phyloP scores from a whole-genome alignment of 92 coral and sea anemone genomes.

The Umimayanthus chanpuru region DNA sequence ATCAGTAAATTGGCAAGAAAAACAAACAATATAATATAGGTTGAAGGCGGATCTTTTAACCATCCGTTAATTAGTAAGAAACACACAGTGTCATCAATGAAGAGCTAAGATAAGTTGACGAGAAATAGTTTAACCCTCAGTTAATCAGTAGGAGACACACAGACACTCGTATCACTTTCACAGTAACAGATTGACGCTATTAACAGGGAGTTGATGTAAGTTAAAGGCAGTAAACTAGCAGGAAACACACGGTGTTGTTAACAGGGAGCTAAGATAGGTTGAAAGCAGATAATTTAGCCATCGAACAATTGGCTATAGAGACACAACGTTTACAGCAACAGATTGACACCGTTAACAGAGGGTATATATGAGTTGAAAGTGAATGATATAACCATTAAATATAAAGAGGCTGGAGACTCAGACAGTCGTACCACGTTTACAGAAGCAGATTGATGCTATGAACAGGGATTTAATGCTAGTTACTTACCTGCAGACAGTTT shows the following conservation, averaged over 20 bases:
- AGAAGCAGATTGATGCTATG: constrained; percentile 95
- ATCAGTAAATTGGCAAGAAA: no score
- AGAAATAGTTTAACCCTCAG: background rate
- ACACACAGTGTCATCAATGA: no score
- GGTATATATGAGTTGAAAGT: constrained; percentile 37
- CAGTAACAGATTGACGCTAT: constrained; percentile 97
- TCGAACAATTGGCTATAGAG: background rate
- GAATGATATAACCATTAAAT: background rate
- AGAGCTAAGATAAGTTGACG: no score
- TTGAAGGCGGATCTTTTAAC: no score
- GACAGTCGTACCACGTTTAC: constrained; percentile 79
- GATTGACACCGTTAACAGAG: constrained; percentile 90
- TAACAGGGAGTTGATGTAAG: constrained; percentile 36
- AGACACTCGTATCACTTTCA: constrained; percentile 80
- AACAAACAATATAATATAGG: no score
- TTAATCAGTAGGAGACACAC: constrained; percentile 35
- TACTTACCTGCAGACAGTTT: background rate
- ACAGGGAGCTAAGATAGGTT: no score
- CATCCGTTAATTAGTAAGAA: no score
- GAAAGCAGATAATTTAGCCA: background rate
- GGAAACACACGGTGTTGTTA: no score
- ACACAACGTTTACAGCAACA: constrained; percentile 93
- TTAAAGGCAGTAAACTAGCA: background rate
- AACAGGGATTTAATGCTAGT: constrained; percentile 71
- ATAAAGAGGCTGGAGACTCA: no score